phyloP scores from a whole-genome alignment of 2,113 vertebrate genomes.

The Morone saxatilis region DNA sequence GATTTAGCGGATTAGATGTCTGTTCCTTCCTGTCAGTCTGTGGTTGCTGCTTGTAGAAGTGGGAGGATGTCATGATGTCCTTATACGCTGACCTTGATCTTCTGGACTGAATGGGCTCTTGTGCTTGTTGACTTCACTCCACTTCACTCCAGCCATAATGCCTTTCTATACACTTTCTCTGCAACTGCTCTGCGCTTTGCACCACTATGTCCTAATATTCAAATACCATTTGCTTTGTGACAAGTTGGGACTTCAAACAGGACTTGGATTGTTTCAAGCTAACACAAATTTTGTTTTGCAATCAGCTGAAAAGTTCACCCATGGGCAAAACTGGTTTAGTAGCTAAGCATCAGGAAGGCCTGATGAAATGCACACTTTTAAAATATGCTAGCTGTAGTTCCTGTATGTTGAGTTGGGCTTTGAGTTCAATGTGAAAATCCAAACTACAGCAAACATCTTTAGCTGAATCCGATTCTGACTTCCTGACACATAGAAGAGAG shows the following conservation, averaged over 20 bases:
- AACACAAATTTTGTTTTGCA: neutral
- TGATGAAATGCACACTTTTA: neutral
- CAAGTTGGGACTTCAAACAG: neutral
- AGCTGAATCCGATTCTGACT: too few relatives aligned
- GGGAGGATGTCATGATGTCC: conserved; percentile 66
- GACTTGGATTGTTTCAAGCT: neutral
- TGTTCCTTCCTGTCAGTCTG: conserved; percentile 51
- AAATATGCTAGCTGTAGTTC: neutral
- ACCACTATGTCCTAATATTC: neutral
- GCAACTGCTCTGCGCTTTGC: conserved; percentile 3
- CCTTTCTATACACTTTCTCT: conserved; percentile 26
- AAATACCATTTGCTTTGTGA: neutral
- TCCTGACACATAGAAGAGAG: too few relatives aligned
- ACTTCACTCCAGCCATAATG: conserved; percentile 35
- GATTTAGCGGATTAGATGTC: conserved; percentile 56
- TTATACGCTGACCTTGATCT: conserved; percentile 70
- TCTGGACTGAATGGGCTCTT: conserved; percentile 54
- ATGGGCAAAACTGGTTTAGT: neutral
- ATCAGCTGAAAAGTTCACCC: neutral
- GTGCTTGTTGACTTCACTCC: conserved; percentile 42
- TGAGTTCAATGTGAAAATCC: too few relatives aligned
- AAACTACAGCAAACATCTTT: too few relatives aligned
- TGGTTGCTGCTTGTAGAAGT: conserved; percentile 19
- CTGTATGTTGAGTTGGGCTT: too few relatives aligned
- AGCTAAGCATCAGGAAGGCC: neutral